phyloP scores from a whole-genome alignment of 2,888 invertebrate species.

The Sceliomorpha sp. region DNA sequence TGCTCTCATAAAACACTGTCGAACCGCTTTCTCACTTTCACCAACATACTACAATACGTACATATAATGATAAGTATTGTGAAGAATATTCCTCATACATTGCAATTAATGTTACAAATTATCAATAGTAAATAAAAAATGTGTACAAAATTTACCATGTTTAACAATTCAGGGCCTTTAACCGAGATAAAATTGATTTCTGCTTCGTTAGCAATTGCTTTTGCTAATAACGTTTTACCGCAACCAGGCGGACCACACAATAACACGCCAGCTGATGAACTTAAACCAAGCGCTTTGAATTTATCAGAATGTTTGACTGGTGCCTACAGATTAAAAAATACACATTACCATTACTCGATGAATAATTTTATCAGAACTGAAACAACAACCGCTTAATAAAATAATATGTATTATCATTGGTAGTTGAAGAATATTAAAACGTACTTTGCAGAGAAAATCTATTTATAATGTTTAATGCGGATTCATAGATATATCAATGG shows the following conservation, averaged over 20 bases:
- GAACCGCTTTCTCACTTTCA: constrained; percentile 97
- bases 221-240: constrained; percentile 97
- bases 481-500: constrained; percentile 3
- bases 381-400: not conserved
- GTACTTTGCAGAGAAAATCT: too few species aligned
- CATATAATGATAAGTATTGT: too few species aligned
- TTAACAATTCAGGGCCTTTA: constrained; percentile 98
- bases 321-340: constrained; percentile 82
- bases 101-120: too few species aligned
- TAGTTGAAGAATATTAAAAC: too few species aligned
- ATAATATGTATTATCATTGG: not conserved
- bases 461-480: not conserved
- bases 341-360: too few species aligned
- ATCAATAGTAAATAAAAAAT: too few species aligned
- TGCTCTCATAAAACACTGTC: constrained; percentile 97
- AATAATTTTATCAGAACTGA: constrained; percentile 10
- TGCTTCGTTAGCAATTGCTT: constrained; percentile 99
- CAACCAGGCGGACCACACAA: constrained; percentile 98
- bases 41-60: constrained; percentile 92
- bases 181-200: constrained; percentile 99
- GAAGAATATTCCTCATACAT: too few species aligned
- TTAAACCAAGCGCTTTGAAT: constrained; percentile 89
- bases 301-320: constrained; percentile 94
- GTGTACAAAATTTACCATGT: constrained; percentile 87
- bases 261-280: constrained; percentile 92